These are phyloP conservation scores for Stegodyphus mimosarum DNA, from an alignment of 1,140 invertebrate species.

Conservation along the genomic window DNA sequence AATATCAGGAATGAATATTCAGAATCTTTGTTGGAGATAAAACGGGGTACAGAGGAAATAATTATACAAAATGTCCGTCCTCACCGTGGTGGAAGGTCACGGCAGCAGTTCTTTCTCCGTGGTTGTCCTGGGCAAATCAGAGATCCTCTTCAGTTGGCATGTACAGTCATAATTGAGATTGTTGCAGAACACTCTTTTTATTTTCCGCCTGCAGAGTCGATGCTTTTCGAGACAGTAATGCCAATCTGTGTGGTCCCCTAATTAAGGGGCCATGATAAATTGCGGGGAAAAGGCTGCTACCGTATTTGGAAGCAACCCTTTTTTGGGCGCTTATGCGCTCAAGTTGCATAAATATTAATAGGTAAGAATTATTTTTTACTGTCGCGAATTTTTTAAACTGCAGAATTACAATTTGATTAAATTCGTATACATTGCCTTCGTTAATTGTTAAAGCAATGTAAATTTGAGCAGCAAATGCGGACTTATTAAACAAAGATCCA, in stretches of 20 bases:
- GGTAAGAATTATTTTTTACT: too few species aligned
- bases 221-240: background rate
- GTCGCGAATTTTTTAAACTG: too few species aligned
- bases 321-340: too few species aligned
- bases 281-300: background rate
- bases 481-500: too few species aligned
- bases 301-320: too few species aligned
- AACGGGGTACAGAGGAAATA: background rate
- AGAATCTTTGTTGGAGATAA: too few species aligned
- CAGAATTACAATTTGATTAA: too few species aligned
- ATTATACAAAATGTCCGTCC: background rate
- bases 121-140: background rate
- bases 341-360: too few species aligned
- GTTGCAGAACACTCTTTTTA: background rate
- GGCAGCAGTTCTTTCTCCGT: constrained; percentile 5
- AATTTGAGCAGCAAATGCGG: too few species aligned
- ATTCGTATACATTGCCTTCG: too few species aligned
- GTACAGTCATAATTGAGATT: constrained; percentile 16
- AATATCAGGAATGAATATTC: too few species aligned
- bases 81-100: background rate
- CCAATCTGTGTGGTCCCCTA: constrained; percentile 7
- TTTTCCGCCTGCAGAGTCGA: background rate
- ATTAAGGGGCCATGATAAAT: background rate
- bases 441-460: too few species aligned
- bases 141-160: background rate